Conservation (phyloP, 2,888 invertebrate genomes). For the Parelbella ahira region DNA sequence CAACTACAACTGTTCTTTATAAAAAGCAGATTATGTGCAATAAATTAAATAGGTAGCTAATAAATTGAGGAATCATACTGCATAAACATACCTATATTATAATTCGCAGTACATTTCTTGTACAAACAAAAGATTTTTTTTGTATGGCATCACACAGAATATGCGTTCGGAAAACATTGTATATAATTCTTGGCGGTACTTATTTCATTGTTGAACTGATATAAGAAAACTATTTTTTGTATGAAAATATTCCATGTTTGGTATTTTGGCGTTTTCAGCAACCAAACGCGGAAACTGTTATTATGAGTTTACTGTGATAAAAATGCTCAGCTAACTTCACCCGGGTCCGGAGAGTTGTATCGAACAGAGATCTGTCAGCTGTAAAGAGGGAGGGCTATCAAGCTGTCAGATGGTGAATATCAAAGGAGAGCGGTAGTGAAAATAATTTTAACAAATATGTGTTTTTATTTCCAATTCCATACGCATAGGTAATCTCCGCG, state of each 20-base stretch:
- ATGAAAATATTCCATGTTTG: conserved; percentile 10
- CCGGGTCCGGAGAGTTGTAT: conserved; percentile 13
- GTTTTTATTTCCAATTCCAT: conserved; percentile 62
- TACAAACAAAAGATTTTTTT: neutral
- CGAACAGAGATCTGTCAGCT: conserved; percentile 39
- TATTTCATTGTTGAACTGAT: conserved; percentile 20
- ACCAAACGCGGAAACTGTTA: neutral
- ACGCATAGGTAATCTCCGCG: conserved; percentile 63
- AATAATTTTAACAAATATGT: conserved; percentile 70
- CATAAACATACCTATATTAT: no score
- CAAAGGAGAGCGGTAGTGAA: conserved; percentile 69
- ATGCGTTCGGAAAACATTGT: conserved; percentile 27
- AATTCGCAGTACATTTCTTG: no score
- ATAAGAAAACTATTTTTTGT: conserved; percentile 25
- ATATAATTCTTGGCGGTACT: conserved; percentile 23
- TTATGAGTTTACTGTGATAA: no score
- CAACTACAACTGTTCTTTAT: no score
- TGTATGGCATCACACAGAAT: neutral
- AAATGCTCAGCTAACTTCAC: conserved; percentile 17
- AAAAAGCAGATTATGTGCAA: no score
- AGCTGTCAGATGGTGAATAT: conserved; percentile 50
- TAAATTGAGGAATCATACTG: no score
- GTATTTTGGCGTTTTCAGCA: neutral
- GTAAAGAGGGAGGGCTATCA: conserved; percentile 36
- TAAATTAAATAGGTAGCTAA: no score